Evolutionary conservation across 2,797 vertebrate species (phyloP), one percentile per base, ranked within the genome.

Genomic region (Coendou prehensilis): DNA sequence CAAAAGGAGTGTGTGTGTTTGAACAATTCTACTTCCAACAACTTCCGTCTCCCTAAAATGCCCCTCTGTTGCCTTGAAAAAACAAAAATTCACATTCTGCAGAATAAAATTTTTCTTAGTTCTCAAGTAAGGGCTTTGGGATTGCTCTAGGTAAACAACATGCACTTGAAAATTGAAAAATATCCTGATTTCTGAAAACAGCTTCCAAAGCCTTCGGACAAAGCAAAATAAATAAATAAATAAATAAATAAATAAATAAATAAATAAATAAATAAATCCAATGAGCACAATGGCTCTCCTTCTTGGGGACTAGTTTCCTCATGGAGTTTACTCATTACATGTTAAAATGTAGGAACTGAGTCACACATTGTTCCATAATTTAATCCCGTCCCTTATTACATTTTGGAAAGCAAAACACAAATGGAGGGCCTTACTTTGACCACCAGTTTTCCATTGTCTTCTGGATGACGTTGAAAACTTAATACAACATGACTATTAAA

Each of bases 111-210:
- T 54, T 73, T n/a, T 54, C 26, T 33, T 41, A 67, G 45, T 75
- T 52, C 30, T 79, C 54, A 75, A 57, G 17, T 71, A 86, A 95
- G 2, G 18, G 37, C 45, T 94, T 85, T 92, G 20, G 57, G 41
- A 87, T 87, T 92, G 64, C 63, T 89, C 47, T 87, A 92, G 17
- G 52, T 63, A 80, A n/a, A 57, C 20, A 94, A 90, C 22, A 86
- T 89, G 47, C 3, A 87, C 79, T 41, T 63, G 73, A 95, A 96
- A 94, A 54, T 20, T 45, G 11, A 64, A 91, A 93, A 37, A 45
- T 3, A 6, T 52, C 45, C 82, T 80, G 4, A 86, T 79, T 85
- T 92, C 64, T 91, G 33, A 94, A 28, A 85, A 92, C 0, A 89
- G 9, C 6, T 87, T 86, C 75, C 85, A 75, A 82, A 92, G 85